A percentile compares a stretch with the other conserved stretches of the same genome.
Evolutionary conservation across 2,888 invertebrate genomes (phyloP).

Genomic region (Drosophila flavopinicola): DNA sequence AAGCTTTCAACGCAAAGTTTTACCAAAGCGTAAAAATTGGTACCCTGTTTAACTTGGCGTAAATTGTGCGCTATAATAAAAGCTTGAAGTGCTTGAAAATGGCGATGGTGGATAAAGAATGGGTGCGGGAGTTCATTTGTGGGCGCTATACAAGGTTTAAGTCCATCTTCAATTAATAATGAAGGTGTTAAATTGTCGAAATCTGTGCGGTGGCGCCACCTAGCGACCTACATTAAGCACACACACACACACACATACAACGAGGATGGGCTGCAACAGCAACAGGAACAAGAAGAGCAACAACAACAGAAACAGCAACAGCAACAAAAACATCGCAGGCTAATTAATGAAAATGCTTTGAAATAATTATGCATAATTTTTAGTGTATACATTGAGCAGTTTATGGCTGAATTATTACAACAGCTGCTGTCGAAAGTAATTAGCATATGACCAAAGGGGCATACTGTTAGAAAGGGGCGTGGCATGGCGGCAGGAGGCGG

Average conservation of each 20-base stretch:
- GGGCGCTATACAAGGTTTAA: constrained; percentile 37
- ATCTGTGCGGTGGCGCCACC: constrained; percentile 70
- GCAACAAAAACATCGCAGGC: constrained; percentile 50
- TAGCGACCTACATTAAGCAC: constrained; percentile 58
- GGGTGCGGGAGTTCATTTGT: neutral
- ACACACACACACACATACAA: constrained; percentile 9
- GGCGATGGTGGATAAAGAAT: neutral
- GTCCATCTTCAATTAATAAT: constrained; percentile 81
- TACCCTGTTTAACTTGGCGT: constrained; percentile 60
- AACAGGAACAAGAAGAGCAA: constrained; percentile 12
- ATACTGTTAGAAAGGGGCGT: constrained; percentile 3
- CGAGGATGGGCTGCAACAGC: constrained; percentile 22
- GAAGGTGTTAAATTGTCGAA: constrained; percentile 80
- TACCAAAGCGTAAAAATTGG: constrained; percentile 53
- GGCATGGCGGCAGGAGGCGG: too few species aligned
- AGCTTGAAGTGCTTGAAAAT: constrained; percentile 35
- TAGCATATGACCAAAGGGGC: constrained; percentile 63
- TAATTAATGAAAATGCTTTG: constrained; percentile 82
- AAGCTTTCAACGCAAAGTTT: constrained; percentile 66
- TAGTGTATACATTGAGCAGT: constrained; percentile 81
- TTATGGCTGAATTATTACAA: constrained; percentile 77
- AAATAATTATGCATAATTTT: constrained; percentile 83
- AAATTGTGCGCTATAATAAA: constrained; percentile 60
- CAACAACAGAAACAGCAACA: constrained; percentile 16
- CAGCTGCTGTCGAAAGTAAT: constrained; percentile 74